Base-by-base conservation (phyloP, 2,797 vertebrate genomes). In the Scomberomorus guttatus region DNA sequence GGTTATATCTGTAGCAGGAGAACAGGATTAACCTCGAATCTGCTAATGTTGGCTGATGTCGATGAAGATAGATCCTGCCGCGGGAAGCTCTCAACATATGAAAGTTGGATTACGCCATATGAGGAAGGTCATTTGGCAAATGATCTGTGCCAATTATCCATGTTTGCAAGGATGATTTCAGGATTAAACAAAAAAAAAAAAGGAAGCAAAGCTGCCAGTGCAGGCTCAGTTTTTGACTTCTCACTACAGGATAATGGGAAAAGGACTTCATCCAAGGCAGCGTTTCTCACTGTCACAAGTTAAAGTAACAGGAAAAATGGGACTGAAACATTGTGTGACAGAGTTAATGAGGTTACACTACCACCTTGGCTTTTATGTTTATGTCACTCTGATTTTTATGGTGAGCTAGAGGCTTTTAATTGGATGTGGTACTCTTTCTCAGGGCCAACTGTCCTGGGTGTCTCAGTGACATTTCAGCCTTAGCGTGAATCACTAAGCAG, bases 391-490 rank as follows among this genome's bases (percentile, higher is more conserved):
- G 80, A 71, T 84, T 92, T 92, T 93, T 86, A 87, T 77, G 71
- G 81, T 55, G 80, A 83, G 77, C 86, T 68, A 51, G 81, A 80
- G 82, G 72, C 78, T 92, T 91, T 90, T 94, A 94, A 94, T 95
- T 94, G 92, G 90, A 90, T 59, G 71, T 57, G 85, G 57, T 82
- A 60, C 73, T 77, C 81, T 75, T 86, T 92, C 75, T 79, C 75
- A 42, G 75, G 84, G 76, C 75, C 82, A 68, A 79, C 77, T 72
- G 82, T 90, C 89, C 87, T 80, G 84, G 37, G 48, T 57, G 87
- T 72, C 87, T 79, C 70, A 4, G 82, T 93, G 93, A 95, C 93
- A 94, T 94, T 94, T 95, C 88, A 91, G 86, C 84, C 82, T 68
- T 8, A 52, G 81, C 52, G 70, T 91, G 89, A 91, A 91, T 93